phyloP scores from a whole-genome alignment of 2,113 vertebrate species.

The Vulpes lagopus region DNA sequence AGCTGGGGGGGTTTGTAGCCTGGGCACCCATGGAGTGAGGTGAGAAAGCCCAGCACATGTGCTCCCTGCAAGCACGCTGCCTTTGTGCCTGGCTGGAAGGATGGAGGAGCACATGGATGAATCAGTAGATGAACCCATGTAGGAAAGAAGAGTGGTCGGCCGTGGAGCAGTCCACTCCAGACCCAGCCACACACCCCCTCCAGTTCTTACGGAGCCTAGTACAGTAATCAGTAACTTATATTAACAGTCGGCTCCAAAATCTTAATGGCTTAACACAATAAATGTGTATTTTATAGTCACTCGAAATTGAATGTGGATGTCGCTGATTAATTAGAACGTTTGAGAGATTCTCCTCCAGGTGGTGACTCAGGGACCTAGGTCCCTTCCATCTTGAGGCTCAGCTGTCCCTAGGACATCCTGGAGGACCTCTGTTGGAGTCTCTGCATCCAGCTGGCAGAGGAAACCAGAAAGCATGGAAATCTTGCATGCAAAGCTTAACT shows the following conservation, averaged over 20 bases:
- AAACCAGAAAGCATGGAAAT: neutral
- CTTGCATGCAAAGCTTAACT: neutral
- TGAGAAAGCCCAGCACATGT: neutral
- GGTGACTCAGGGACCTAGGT: neutral
- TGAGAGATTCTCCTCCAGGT: neutral
- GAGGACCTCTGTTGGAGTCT: neutral
- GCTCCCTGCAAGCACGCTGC: neutral
- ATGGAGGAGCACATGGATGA: no score
- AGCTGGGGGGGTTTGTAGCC: accelerated
- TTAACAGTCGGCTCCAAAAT: neutral
- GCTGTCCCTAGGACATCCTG: neutral
- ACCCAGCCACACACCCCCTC: neutral
- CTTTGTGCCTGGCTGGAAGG: neutral
- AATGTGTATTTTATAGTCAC: neutral
- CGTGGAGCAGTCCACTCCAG: neutral
- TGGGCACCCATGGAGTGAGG: neutral
- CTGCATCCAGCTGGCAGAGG: neutral
- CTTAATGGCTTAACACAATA: neutral
- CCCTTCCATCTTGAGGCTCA: neutral
- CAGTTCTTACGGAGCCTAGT: neutral
- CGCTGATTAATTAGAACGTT: neutral
- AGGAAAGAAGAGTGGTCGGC: neutral
- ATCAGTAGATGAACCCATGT: neutral
- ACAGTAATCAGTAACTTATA: neutral
- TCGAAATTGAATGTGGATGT: neutral